Evolutionary conservation across 2,888 invertebrate genomes (phyloP).

Genomic region (Leucoma salicis): DNA sequence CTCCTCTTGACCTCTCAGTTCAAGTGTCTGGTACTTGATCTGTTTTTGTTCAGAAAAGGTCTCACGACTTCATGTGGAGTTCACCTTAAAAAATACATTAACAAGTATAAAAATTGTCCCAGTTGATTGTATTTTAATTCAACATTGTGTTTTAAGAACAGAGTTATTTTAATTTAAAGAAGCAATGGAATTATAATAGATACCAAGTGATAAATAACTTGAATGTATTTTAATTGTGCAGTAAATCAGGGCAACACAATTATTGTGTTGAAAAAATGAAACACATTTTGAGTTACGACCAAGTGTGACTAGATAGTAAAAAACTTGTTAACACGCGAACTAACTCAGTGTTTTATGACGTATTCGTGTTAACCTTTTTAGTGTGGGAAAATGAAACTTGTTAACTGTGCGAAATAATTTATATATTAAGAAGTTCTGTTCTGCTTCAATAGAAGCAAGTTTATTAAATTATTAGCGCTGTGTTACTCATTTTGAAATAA

Average conservation of each 20-base stretch:
- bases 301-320: background rate
- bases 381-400: background rate
- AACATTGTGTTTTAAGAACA: too few relatives aligned
- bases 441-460: too few relatives aligned
- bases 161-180: too few relatives aligned
- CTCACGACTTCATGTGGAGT: too few relatives aligned
- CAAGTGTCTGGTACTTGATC: too few relatives aligned
- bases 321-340: background rate
- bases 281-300: slow-evolving; percentile 21
- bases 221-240: slow-evolving; percentile 25
- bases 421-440: background rate
- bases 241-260: slow-evolving; percentile 23
- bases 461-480: too few relatives aligned
- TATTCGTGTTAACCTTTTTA: background rate
- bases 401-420: background rate
- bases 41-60: too few relatives aligned
- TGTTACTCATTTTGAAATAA: too few relatives aligned
- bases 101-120: too few relatives aligned
- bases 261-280: slow-evolving; percentile 26
- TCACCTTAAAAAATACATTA: too few relatives aligned
- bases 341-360: background rate
- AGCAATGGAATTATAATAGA: slow-evolving; percentile 25
- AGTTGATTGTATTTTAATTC: too few relatives aligned
- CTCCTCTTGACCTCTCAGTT: too few relatives aligned
- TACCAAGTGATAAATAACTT: slow-evolving; percentile 15